phyloP scores from a whole-genome alignment of 2,888 invertebrate species.

The Seladonia tumulorum region DNA sequence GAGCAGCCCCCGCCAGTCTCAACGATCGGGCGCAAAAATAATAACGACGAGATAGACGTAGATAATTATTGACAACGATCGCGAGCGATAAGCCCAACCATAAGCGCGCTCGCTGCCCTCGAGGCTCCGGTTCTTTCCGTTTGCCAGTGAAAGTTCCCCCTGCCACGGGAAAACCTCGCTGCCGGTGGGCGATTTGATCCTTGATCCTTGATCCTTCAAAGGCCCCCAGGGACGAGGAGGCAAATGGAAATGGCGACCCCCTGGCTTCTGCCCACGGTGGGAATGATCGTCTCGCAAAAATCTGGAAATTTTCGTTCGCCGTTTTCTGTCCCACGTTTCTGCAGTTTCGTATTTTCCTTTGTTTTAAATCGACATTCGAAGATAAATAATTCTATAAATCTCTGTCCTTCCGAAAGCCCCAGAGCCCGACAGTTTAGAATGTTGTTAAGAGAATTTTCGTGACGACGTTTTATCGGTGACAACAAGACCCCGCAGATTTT shows the following conservation, averaged over 20 bases:
- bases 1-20: neutral
- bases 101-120: neutral
- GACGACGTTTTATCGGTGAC: neutral
- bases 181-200: neutral
- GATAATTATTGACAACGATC: slow-evolving; percentile 13
- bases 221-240: neutral
- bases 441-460: neutral
- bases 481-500: too few species aligned
- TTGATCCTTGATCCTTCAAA: slow-evolving; percentile 8
- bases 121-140: neutral
- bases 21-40: neutral
- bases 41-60: slow-evolving; percentile 3
- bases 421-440: neutral
- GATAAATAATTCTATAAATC: neutral
- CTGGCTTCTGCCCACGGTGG: neutral
- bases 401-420: neutral
- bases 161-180: neutral
- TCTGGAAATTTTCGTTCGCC: neutral
- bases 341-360: neutral
- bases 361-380: neutral
- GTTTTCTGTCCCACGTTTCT: neutral
- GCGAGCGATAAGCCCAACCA: neutral
- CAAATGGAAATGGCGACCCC: neutral
- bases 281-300: neutral
- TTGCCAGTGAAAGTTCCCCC: neutral